Evolutionary conservation across 2,113 vertebrate genomes (phyloP), one percentile per base, ranked within the genome.

Genomic region (Dromas ardeola): DNA sequence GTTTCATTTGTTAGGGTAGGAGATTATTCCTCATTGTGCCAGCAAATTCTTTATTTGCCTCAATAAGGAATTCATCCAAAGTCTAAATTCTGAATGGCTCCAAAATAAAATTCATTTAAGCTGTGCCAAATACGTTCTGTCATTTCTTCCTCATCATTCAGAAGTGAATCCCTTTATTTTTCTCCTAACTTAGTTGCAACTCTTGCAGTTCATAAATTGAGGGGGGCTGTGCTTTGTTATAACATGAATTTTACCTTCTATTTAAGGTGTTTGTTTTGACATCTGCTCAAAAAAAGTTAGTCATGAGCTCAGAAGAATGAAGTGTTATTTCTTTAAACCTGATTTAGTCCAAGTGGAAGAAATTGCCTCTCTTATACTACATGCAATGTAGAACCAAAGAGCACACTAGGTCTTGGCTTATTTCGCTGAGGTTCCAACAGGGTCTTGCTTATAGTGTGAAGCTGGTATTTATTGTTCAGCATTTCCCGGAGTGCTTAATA

Each of bases 1-100:
- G 7, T 80, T 93, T 80, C 34, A 49, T 71, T 86, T 94, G 52
- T 90, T 85, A 52, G 55, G n/a, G 56, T 79, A 82, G 53, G 50
- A 96, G 34, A 36, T 92, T 88, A 26, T 70, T 90, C 52, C 43
- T 82, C 21, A 38, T 62, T 81, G 55, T 92, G 67, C 45, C 88
- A 88, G 59, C 29, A 92, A 56, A 81, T 86, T 89, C 40, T 92
- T 73, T 92, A 56, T 83, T 95, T 92, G 53, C 22, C 45, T 88
- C 63, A 63, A 15, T 49, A 45, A 86, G 59, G 25, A 73, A 25
- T 66, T 86, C 2, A 52, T 81, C 55, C 76, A n/a, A 88, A 81
- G 55, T 73, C 49, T 83, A 56, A 73, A 70, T 95, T 92, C 77
- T 86, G 67, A 95, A 71, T 61, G 38, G 22, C 50, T 95, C 50